phyloP scores from a whole-genome alignment of 2,888 invertebrate genomes.

The Leucozona laternaria region DNA sequence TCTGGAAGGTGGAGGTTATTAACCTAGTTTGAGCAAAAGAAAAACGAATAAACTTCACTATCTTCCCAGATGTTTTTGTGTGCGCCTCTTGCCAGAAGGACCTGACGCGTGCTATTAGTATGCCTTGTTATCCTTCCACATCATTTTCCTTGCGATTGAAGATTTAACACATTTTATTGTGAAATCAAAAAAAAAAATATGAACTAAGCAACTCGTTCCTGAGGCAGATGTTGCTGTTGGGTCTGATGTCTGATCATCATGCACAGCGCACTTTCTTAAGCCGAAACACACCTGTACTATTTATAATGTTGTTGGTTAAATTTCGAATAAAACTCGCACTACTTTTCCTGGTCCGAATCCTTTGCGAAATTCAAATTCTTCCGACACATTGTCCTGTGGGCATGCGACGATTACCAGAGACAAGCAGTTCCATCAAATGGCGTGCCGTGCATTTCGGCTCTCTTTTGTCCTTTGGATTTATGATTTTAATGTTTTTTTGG shows the following conservation, averaged over 20 bases:
- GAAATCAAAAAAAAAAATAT: slow-evolving; percentile 6
- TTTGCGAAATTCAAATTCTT: slow-evolving; percentile 51
- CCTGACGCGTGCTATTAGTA: slow-evolving; percentile 63
- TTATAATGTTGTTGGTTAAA: slow-evolving; percentile 13
- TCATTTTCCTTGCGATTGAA: slow-evolving; percentile 30
- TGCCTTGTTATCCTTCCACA: slow-evolving; percentile 49
- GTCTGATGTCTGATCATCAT: slow-evolving; percentile 41
- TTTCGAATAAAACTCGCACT: slow-evolving; percentile 22
- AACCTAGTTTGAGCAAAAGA: slow-evolving; percentile 48
- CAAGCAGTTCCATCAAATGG: slow-evolving; percentile 18
- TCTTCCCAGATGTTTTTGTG: slow-evolving; percentile 57
- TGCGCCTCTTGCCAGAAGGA: slow-evolving; percentile 16
- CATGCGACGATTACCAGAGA: not conserved
- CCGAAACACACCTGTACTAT: slow-evolving; percentile 61
- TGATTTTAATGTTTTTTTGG: slow-evolving; percentile 61
- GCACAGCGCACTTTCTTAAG: slow-evolving; percentile 42
- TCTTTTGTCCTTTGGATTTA: slow-evolving; percentile 67
- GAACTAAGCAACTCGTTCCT: slow-evolving; percentile 19
- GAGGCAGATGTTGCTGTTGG: slow-evolving; percentile 64
- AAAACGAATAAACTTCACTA: slow-evolving; percentile 17
- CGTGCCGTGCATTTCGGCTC: slow-evolving; percentile 13
- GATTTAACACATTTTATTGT: slow-evolving; percentile 56
- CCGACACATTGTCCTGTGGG: slow-evolving; percentile 40
- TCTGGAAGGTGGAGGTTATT: slow-evolving; percentile 63
- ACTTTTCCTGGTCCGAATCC: slow-evolving; percentile 5